A percentile compares a stretch with the other conserved stretches of the same genome.
These are phyloP conservation scores for Drosophila tsacasi DNA, from an alignment of 1,140 invertebrate genomes.

Conservation along the genomic window DNA sequence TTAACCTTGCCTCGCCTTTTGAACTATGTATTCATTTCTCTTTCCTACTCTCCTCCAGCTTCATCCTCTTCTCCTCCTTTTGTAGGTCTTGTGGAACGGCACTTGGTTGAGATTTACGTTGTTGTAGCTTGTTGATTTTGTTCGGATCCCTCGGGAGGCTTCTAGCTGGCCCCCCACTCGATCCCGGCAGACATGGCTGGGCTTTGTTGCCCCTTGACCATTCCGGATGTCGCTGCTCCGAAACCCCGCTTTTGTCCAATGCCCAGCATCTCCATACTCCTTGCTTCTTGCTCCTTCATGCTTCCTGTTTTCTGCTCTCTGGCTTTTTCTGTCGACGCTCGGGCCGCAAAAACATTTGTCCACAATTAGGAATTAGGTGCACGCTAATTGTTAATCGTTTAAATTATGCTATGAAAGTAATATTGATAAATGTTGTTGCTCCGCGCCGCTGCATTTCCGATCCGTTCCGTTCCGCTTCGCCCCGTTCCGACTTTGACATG, in stretches of 20 bases:
- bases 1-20: conserved; percentile 26
- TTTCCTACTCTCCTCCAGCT: neutral
- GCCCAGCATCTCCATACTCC: conserved; percentile 11
- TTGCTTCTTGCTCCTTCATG: neutral
- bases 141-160: neutral
- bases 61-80: conserved; percentile 20
- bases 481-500: conserved; percentile 19
- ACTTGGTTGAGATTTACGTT: conserved; percentile 64
- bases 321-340: conserved; percentile 6
- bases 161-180: neutral
- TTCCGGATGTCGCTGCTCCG: conserved; percentile 2
- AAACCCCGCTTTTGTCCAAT: neutral
- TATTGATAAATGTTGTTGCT: conserved; percentile 71
- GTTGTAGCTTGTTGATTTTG: conserved; percentile 18
- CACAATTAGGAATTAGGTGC: conserved; percentile 54
- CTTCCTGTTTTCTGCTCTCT: neutral
- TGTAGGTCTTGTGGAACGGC: conserved; percentile 58
- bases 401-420: conserved; percentile 77
- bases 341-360: conserved; percentile 35
- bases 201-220: conserved; percentile 10
- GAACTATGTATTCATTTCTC: conserved; percentile 34
- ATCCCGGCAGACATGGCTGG: conserved; percentile 1
- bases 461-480: neutral
- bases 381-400: conserved; percentile 57
- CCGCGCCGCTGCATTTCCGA: conserved; percentile 15